Percentiles rank a stretch among this genome's conserved stretches.
Evolutionary conservation across 2,888 invertebrate species (phyloP).

Genomic region (Latrodectus elegans): DNA sequence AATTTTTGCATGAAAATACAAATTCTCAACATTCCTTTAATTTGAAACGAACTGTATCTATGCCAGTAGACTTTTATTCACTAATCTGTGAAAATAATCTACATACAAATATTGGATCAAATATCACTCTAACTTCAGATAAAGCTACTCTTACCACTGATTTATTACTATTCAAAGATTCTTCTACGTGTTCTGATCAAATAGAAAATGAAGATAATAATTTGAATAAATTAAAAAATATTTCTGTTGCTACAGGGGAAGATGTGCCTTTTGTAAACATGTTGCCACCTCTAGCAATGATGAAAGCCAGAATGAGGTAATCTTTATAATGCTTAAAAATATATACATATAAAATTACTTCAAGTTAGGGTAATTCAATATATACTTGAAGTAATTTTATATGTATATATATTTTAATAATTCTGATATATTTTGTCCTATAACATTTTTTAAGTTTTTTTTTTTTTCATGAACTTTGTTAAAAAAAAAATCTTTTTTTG

Average conservation of each 20-base stretch:
- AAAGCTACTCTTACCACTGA: slow-evolving; percentile 25
- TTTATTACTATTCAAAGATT: background rate
- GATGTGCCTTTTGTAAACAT: slow-evolving; percentile 8
- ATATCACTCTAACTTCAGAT: background rate
- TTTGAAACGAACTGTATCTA: slow-evolving; percentile 19
- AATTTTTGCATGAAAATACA: background rate
- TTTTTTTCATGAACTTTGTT: too few relatives aligned
- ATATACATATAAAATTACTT: too few relatives aligned
- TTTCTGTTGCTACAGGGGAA: slow-evolving; percentile 10
- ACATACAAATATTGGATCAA: background rate
- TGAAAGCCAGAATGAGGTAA: slow-evolving; percentile 51
- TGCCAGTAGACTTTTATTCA: slow-evolving; percentile 15
- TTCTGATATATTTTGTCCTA: too few relatives aligned
- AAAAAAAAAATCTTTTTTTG: too few relatives aligned
- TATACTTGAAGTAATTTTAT: too few relatives aligned
- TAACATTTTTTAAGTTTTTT: too few relatives aligned
- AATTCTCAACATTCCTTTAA: background rate
- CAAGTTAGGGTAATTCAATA: too few relatives aligned
- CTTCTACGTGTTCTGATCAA: background rate
- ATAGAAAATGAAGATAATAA: background rate
- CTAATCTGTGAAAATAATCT: background rate
- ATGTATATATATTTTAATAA: too few relatives aligned
- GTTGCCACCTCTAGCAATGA: slow-evolving; percentile 39
- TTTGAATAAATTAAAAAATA: background rate
- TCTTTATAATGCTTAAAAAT: too few relatives aligned